A percentile compares a stretch with the other conserved stretches of the same genome.
Conservation (phyloP, 2,888 invertebrate species). For the Chironomus tentans region DNA sequence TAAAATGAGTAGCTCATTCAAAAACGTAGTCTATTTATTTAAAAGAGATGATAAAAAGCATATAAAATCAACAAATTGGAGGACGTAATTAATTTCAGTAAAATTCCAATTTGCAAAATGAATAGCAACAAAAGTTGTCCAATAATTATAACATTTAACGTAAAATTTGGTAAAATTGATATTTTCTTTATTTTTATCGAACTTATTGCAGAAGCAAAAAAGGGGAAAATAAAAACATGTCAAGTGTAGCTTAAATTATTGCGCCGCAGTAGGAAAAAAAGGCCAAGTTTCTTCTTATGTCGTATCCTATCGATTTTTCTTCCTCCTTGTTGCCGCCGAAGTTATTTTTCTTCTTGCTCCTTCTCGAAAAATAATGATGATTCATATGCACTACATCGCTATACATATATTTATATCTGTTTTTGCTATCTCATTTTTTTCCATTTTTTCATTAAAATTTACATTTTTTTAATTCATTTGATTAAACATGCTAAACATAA, state of each 20-base stretch:
- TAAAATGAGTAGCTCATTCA: not conserved
- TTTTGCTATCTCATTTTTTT: no score
- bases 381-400: not conserved
- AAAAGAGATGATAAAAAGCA: not conserved
- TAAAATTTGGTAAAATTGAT: not conserved
- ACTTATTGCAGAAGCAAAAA: not conserved
- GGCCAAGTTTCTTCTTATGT: not conserved
- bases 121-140: no score
- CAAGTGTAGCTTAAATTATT: not conserved
- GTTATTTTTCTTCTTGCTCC: not conserved
- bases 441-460: no score
- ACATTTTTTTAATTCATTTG: no score
- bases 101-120: not conserved
- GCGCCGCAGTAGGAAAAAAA: not conserved
- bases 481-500: no score
- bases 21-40: not conserved
- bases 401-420: no score
- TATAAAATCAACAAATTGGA: not conserved
- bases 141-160: not conserved
- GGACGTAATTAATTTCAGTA: not conserved
- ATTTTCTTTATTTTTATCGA: not conserved
- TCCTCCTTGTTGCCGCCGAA: not conserved
- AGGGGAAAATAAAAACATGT: not conserved
- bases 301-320: constrained; percentile 5
- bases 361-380: not conserved